phyloP scores from a whole-genome alignment of 2,888 invertebrate species.

The Eumacrocentrus americanus region DNA sequence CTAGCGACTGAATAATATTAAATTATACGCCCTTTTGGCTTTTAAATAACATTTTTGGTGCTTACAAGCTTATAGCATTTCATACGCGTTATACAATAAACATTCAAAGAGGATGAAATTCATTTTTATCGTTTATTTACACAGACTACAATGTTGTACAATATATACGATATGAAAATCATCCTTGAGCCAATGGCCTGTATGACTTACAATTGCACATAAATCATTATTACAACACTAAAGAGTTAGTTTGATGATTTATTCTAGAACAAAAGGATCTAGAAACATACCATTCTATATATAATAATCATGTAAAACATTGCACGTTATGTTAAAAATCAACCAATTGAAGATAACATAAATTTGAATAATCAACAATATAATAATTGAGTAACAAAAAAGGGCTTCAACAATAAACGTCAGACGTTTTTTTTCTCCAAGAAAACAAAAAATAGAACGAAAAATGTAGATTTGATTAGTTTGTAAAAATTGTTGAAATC shows the following conservation, averaged over 20 bases:
- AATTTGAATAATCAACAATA: slow-evolving; percentile 23
- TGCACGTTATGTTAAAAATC: slow-evolving; percentile 17
- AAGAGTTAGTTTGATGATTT: slow-evolving; percentile 9
- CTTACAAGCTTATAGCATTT: no score
- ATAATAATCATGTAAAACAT: slow-evolving; percentile 1
- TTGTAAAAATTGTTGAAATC: no score
- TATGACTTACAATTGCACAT: slow-evolving; percentile 29
- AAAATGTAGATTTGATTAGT: no score
- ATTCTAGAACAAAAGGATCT: slow-evolving; percentile 20
- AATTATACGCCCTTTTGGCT: no score
- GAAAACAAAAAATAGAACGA: background rate
- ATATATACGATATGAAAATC: slow-evolving; percentile 30
- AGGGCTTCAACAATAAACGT: slow-evolving; percentile 20
- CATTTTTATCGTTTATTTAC: slow-evolving; percentile 23
- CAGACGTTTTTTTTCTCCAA: background rate
- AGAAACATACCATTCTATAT: no score
- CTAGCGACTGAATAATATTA: no score
- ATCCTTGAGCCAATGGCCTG: slow-evolving; percentile 7
- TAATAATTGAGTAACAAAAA: slow-evolving; percentile 24
- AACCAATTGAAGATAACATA: slow-evolving; percentile 9
- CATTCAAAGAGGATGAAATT: background rate
- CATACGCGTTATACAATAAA: background rate
- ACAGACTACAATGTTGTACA: slow-evolving; percentile 23
- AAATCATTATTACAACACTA: slow-evolving; percentile 13
- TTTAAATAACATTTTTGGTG: no score